Evolutionary conservation across 2,797 vertebrate species (phyloP), one percentile per base, ranked within the genome.

Genomic region (Agapornis canus): DNA sequence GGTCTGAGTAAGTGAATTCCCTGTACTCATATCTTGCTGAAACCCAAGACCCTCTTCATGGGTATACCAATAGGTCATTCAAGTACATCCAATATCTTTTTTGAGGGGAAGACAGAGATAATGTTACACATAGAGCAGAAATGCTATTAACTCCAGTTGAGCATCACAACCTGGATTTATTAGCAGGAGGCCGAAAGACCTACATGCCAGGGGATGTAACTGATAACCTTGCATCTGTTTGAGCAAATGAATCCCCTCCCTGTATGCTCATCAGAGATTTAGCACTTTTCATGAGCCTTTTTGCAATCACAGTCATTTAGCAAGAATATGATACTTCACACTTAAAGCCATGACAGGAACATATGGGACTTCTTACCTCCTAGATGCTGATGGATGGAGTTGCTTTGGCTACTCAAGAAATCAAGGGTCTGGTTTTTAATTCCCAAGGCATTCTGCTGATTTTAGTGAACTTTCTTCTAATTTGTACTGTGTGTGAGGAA

Each of bases 41-140:
- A 95, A 96, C 61, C 40, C 4, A 37, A 97, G 63, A 45, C 51
- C 11, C 65, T 84, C 51, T 79, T 59, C 76, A 45, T 60, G 87
- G 56, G 9, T 83, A 66, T 79, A 66, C 26, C 64, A 63, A 61
- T 78, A 88, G 91, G 94, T 95, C 92, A 83, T 91, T 82, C 78
- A 94, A 91, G 87, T 93, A 91, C 73, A 96, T 84, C 69, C 78
- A 86, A 8, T 93, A 91, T 88, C 86, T 88, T 91, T 91, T 96
- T 82, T 65, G 89, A 94, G 69, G 54, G 72, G 65, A 79, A 93
- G 86, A 32, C 65, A 56, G 84, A 69, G 89, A 88, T 96, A 90
- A 45, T 66, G 72, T 96, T 96, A 93, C 92, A 79, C 51, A 13
- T 35, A 25, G 35, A 56, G 82, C 87, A 93, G 84, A 90, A 81